A percentile compares a stretch with the other conserved stretches of the same genome.
Evolutionary conservation across 2,797 vertebrate genomes (phyloP).

Genomic region (Pteronotus mesoamericanus): DNA sequence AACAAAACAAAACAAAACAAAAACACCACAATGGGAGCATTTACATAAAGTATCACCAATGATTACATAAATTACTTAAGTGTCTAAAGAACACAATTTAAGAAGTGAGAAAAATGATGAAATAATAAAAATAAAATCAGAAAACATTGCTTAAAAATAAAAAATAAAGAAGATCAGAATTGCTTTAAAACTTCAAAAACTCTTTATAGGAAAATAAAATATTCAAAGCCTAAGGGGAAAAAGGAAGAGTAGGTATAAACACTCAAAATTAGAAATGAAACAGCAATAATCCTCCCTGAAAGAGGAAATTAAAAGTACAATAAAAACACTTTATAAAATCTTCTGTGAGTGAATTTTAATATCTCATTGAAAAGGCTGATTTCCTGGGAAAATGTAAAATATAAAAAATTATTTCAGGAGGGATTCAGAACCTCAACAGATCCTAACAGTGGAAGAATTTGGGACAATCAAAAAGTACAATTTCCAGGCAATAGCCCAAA

Average conservation of each 20-base stretch:
- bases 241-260: background rate
- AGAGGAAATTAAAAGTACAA: conserved; percentile 62
- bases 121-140: background rate
- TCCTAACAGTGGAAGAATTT: background rate
- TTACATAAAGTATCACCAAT: background rate
- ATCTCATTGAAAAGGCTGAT: conserved; percentile 48
- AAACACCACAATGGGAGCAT: background rate
- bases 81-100: background rate
- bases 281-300: conserved; percentile 36
- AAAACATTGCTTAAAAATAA: background rate
- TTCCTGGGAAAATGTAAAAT: conserved; percentile 52
- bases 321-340: conserved; percentile 48
- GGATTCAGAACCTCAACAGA: conserved; percentile 1
- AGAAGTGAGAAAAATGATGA: background rate
- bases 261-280: conserved; percentile 44
- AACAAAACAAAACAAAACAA: background rate
- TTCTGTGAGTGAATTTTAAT: conserved; percentile 57
- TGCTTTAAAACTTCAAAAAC: background rate
- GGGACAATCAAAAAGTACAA: background rate
- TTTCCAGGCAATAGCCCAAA: background rate
- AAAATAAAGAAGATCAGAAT: background rate
- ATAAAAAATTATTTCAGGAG: conserved; percentile 47
- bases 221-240: background rate
- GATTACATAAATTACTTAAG: background rate
- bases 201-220: background rate